Evolutionary conservation across 2,113 vertebrate species (phyloP), one percentile per base, ranked within the genome.

Genomic region (Castor canadensis): DNA sequence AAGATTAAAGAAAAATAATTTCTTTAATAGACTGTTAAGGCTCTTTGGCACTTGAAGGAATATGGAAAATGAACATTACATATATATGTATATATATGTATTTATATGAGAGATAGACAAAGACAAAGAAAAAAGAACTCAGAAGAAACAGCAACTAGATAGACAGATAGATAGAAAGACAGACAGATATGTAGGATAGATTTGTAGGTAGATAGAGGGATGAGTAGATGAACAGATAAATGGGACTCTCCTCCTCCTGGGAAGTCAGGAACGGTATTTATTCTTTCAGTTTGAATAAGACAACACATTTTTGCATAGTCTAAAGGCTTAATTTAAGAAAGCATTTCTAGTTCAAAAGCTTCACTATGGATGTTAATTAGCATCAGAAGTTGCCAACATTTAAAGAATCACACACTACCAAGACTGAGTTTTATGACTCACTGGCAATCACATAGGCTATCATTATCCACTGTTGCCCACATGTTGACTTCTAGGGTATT

Each of bases 261-360:
- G 58, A 90, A 69, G 28, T 88, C 73, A 94, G 87, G 35, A 79
- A 58, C 24, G 77, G 9, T 5, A 73, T 81, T 72, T 5, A 62
- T 84, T 95, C 76, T 89, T 97, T 17, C 5, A 89, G 12, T 43
- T 84, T 47, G 71, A 96, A 76, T 54, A 94, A 24, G 4, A 52
- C 95, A 93, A 24, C 0, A 45, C 0, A 12, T 77, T 94, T 52
- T 83, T 69, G 4, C 0, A 72, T 77, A n/a, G 2, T 20, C 11
- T 7, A 26, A 49, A 8, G 71, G 6, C 15, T 17, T 56, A 88
- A 43, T 28, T 13, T 20, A 93, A 83, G 8, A 1, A 56, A 87
- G 69, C 28, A 80, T 64, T 88, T 95, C n/a, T 38, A 88, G 56
- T 60, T 11, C 75, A 45, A 64, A 38, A 81, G 56, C 86, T 54